Evolutionary conservation across 2,888 invertebrate species (phyloP).

Genomic region (Plebejus melissa): DNA sequence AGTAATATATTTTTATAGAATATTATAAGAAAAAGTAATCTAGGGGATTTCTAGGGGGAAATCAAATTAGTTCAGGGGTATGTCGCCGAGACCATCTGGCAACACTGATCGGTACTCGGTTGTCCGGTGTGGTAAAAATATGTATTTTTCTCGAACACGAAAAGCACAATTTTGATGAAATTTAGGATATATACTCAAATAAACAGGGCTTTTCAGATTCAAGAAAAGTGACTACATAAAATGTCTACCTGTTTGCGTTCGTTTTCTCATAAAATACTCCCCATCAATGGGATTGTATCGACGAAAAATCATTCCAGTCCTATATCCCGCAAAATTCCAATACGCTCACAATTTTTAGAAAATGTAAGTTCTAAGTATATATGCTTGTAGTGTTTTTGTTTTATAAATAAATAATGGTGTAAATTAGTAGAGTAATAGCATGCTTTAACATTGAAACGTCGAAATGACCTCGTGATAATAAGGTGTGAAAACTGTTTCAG

Average conservation of each 20-base stretch:
- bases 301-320: slow-evolving; percentile 75
- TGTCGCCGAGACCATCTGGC: too few relatives aligned
- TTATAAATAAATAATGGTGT: not conserved
- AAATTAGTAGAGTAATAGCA: not conserved
- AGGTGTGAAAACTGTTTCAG: slow-evolving; percentile 49
- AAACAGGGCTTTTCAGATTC: slow-evolving; percentile 44
- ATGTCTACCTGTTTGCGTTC: slow-evolving; percentile 80
- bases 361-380: slow-evolving; percentile 58
- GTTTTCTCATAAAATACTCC: slow-evolving; percentile 75
- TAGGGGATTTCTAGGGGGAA: too few relatives aligned
- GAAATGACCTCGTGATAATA: slow-evolving; percentile 59
- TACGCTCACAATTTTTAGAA: slow-evolving; percentile 72
- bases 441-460: slow-evolving; percentile 28
- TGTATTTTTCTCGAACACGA: slow-evolving; percentile 19
- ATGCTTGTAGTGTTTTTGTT: not conserved
- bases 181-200: not conserved
- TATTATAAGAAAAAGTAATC: too few relatives aligned
- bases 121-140: slow-evolving; percentile 18
- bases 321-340: slow-evolving; percentile 70
- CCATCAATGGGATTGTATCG: slow-evolving; percentile 73
- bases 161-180: not conserved
- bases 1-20: too few relatives aligned
- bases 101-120: not conserved
- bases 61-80: too few relatives aligned
- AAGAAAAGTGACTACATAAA: slow-evolving; percentile 42